These are phyloP conservation scores for Cerceris rybyensis DNA, from an alignment of 2,888 invertebrate genomes.

Conservation along the genomic window DNA sequence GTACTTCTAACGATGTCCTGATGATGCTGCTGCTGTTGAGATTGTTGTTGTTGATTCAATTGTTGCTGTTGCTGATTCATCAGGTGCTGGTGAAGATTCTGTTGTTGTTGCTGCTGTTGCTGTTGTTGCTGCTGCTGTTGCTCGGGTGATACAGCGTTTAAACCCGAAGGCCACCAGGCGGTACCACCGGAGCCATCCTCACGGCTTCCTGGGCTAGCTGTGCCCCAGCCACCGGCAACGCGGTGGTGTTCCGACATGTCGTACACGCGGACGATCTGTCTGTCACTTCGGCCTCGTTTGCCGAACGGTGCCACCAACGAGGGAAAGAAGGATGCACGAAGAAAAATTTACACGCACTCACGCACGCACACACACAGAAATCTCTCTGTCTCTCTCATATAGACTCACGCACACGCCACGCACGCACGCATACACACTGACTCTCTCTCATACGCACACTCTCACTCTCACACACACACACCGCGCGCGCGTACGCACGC, in stretches of 20 bases:
- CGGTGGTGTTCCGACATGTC: conserved; percentile 87
- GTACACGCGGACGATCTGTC: conserved; percentile 67
- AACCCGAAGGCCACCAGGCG: conserved; percentile 83
- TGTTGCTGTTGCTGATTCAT: conserved; percentile 81
- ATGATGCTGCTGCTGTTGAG: conserved; percentile 80
- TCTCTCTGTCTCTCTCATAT: conserved; percentile 50
- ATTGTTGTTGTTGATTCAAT: conserved; percentile 80
- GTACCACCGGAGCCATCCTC: conserved; percentile 82
- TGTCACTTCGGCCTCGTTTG: conserved; percentile 71
- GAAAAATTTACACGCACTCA: conserved; percentile 58
- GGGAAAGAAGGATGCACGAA: conserved; percentile 59
- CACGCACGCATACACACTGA: conserved; percentile 33
- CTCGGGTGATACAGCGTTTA: conserved; percentile 82
- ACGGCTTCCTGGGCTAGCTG: conserved; percentile 80
- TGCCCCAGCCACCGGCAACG: conserved; percentile 85
- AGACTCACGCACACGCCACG: conserved; percentile 31
- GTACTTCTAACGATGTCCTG: conserved; percentile 84
- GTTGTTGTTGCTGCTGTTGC: conserved; percentile 84
- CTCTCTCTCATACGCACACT: conserved; percentile 41
- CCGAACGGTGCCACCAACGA: conserved; percentile 56
- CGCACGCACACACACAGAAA: conserved; percentile 52
- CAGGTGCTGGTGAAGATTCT: conserved; percentile 82
- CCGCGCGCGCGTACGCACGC: conserved; percentile 44
- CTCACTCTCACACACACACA: conserved; percentile 39
- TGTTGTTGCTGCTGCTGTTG: conserved; percentile 79